Percentiles rank a stretch among this genome's conserved stretches.
phyloP scores from a whole-genome alignment of 2,888 invertebrate species.

The Carabus problematicus region DNA sequence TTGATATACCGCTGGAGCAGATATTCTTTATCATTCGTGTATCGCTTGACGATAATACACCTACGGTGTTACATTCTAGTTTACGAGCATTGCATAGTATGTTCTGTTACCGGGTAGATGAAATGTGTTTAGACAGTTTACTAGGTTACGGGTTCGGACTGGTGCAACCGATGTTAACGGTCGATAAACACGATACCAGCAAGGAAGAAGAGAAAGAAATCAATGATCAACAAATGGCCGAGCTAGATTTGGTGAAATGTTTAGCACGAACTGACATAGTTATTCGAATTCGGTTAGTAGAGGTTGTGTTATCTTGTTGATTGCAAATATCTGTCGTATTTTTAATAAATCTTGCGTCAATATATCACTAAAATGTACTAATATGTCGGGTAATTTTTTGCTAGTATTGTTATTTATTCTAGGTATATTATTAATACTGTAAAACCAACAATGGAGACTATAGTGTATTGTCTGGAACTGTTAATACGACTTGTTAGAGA shows the following conservation, averaged over 20 bases:
- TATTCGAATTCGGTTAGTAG: slow-evolving; percentile 68
- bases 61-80: slow-evolving; percentile 76
- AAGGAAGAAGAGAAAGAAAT: slow-evolving; percentile 68
- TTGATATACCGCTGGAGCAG: slow-evolving; percentile 79
- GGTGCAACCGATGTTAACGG: slow-evolving; percentile 65
- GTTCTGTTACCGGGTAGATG: slow-evolving; percentile 79
- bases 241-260: slow-evolving; percentile 80
- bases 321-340: background rate
- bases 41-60: slow-evolving; percentile 84
- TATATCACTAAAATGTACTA: too few species aligned
- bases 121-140: slow-evolving; percentile 74
- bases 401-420: too few species aligned
- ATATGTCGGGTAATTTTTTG: too few species aligned
- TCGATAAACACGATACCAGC: slow-evolving; percentile 53
- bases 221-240: slow-evolving; percentile 86
- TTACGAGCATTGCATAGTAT: slow-evolving; percentile 78
- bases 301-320: background rate
- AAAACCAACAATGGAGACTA: slow-evolving; percentile 74
- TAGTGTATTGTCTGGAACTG: slow-evolving; percentile 79
- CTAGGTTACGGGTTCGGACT: slow-evolving; percentile 71
- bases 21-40: slow-evolving; percentile 82
- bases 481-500: slow-evolving; percentile 81
- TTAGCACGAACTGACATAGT: slow-evolving; percentile 78
- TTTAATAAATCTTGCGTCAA: too few species aligned
- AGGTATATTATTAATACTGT: slow-evolving; percentile 53